A percentile compares a stretch with the other conserved stretches of the same genome.
These are phyloP conservation scores for Sula dactylatra DNA, from an alignment of 2,113 vertebrate species.

Conservation along the genomic window DNA sequence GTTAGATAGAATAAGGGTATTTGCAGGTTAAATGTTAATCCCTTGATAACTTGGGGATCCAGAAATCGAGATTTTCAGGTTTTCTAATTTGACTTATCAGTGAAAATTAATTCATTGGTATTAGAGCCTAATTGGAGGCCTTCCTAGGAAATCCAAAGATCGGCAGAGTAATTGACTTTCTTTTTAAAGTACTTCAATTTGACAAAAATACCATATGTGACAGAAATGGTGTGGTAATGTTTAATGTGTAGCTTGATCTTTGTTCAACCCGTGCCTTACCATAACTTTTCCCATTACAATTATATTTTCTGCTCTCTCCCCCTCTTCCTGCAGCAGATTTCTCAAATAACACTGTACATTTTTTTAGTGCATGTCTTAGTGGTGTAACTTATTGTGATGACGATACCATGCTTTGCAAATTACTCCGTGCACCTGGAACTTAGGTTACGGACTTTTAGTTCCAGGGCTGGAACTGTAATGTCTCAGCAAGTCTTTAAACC, in stretches of 20 bases:
- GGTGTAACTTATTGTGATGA: conserved; percentile 47
- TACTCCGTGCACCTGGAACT: conserved; percentile 42
- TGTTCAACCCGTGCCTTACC: not conserved
- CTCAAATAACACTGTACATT: conserved; percentile 24
- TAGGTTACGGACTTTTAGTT: conserved; percentile 53
- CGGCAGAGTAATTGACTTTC: not conserved
- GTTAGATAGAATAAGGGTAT: not conserved
- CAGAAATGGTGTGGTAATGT: not conserved
- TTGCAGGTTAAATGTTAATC: not conserved
- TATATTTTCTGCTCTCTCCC: not conserved
- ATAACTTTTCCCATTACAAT: conserved; percentile 20
- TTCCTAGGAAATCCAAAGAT: not conserved
- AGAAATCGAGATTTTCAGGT: not conserved
- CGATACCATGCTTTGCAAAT: conserved; percentile 36
- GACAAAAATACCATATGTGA: not conserved
- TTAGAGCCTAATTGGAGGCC: not conserved
- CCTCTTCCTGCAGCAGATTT: conserved; percentile 9
- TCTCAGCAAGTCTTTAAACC: conserved; percentile 61
- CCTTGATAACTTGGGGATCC: not conserved
- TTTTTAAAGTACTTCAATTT: not conserved
- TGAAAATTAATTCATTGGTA: not conserved
- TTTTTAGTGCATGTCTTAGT: conserved; percentile 11
- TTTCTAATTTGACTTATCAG: not conserved
- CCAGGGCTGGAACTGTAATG: conserved; percentile 38
- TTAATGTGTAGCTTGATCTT: not conserved